Evolutionary conservation across 2,797 vertebrate genomes (phyloP).

Genomic region (Macropodus opercularis): DNA sequence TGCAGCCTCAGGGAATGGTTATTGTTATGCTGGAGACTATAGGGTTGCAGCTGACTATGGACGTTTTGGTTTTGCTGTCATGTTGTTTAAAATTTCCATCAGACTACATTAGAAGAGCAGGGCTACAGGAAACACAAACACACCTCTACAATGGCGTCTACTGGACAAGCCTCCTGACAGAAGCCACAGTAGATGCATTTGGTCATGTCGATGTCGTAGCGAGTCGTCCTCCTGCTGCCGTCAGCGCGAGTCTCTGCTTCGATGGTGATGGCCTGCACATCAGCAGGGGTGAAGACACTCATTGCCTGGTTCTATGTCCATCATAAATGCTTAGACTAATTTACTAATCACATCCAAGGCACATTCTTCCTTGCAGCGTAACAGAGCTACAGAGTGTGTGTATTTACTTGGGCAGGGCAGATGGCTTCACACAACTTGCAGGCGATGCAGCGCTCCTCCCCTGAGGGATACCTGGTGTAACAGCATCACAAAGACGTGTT

Average conservation of each 20-base stretch:
- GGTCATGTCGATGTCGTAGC: slow-evolving; percentile 95
- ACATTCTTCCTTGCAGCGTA: no score
- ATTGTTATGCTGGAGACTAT: no score
- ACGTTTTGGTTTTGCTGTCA: no score
- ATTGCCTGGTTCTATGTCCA: not conserved
- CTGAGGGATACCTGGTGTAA: slow-evolving; percentile 86
- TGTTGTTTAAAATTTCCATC: no score
- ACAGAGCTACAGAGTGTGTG: not conserved
- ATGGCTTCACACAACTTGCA: slow-evolving; percentile 97
- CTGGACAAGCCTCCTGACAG: slow-evolving; percentile 94
- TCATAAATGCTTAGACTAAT: not conserved
- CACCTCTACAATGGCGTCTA: slow-evolving; percentile 94
- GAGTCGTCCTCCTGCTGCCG: slow-evolving; percentile 90
- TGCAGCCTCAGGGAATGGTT: no score
- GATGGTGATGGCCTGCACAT: slow-evolving; percentile 89
- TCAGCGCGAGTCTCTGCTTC: slow-evolving; percentile 90
- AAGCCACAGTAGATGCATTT: slow-evolving; percentile 96
- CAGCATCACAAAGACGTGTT: slow-evolving; percentile 6
- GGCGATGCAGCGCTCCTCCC: slow-evolving; percentile 96
- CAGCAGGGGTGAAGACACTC: slow-evolving; percentile 66
- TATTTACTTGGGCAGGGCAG: slow-evolving; percentile 94
- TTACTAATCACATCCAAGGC: not conserved
- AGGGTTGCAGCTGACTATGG: not conserved
- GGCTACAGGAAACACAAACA: not conserved
- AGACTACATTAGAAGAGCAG: no score